These are phyloP conservation scores for Colletes gigas DNA, from an alignment of 1,140 invertebrate genomes.

Conservation along the genomic window DNA sequence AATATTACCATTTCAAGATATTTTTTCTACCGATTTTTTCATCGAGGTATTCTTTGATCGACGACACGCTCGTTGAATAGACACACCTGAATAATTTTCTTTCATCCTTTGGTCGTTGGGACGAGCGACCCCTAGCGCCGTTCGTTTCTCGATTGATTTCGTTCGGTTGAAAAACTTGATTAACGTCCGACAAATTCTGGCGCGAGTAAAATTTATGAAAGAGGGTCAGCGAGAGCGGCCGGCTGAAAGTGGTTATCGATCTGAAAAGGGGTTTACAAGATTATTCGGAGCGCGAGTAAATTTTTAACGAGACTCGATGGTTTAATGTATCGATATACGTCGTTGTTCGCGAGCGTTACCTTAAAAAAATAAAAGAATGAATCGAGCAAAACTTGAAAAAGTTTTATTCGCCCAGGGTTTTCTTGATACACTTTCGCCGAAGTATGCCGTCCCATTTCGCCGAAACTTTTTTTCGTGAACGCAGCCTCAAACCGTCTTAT, in stretches of 20 bases:
- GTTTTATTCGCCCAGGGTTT: not conserved
- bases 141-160: not conserved
- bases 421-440: not conserved
- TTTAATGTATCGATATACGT: not conserved
- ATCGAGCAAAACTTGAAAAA: too few species aligned
- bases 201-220: not conserved
- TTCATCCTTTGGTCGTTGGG: not conserved
- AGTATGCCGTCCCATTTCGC: conserved; percentile 32
- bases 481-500: conserved; percentile 15
- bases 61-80: not conserved
- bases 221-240: not conserved
- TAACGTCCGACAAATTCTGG: not conserved
- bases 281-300: not conserved
- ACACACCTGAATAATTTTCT: not conserved
- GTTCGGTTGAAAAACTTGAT: not conserved
- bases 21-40: too few species aligned
- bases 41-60: too few species aligned
- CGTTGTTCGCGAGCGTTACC: not conserved
- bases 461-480: not conserved
- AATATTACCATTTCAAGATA: too few species aligned
- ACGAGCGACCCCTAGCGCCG: not conserved
- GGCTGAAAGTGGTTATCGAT: conserved; percentile 3
- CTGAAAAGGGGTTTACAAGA: not conserved
- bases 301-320: not conserved
- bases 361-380: not conserved